Evolutionary conservation across 2,797 vertebrate species (phyloP).

Genomic region (Masticophis lateralis): DNA sequence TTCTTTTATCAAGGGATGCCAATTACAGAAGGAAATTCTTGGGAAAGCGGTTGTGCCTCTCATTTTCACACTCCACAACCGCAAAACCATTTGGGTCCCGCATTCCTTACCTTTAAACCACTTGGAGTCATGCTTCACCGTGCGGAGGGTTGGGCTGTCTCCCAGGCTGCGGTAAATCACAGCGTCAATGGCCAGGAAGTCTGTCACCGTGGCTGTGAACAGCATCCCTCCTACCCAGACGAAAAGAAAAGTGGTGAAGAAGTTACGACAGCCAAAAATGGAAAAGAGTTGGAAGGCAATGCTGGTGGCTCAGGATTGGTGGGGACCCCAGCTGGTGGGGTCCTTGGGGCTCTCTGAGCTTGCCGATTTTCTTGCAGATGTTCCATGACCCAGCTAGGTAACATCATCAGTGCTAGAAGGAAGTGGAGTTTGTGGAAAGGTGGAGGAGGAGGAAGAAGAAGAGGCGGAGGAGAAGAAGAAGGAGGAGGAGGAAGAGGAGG

Average conservation of each 20-base stretch:
- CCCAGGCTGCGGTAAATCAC: slow-evolving; percentile 97
- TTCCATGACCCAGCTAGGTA: too few relatives aligned
- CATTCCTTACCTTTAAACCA: slow-evolving; percentile 88
- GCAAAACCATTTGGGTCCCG: too few relatives aligned
- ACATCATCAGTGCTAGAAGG: too few relatives aligned
- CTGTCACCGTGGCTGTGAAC: slow-evolving; percentile 93
- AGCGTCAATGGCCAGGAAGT: slow-evolving; percentile 94
- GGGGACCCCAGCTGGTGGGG: too few relatives aligned
- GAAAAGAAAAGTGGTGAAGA: background rate
- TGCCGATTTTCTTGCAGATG: too few relatives aligned
- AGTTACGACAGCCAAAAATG: background rate
- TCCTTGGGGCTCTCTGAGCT: background rate
- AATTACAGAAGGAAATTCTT: too few relatives aligned
- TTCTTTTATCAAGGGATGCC: too few relatives aligned
- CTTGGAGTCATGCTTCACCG: slow-evolving; percentile 95
- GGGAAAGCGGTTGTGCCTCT: too few relatives aligned
- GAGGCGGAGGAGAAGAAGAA: too few relatives aligned
- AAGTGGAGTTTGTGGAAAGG: too few relatives aligned
- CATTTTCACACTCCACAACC: too few relatives aligned
- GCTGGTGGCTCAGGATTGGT: background rate
- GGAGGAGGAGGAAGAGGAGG: too few relatives aligned
- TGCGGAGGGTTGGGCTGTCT: slow-evolving; percentile 88
- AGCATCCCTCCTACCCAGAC: slow-evolving; percentile 84
- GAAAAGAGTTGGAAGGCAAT: background rate
- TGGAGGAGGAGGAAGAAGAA: background rate